A percentile compares a stretch with the other conserved stretches of the same genome.
These are phyloP conservation scores for Gobio gobio DNA, from an alignment of 2,113 vertebrate species.

Conservation along the genomic window DNA sequence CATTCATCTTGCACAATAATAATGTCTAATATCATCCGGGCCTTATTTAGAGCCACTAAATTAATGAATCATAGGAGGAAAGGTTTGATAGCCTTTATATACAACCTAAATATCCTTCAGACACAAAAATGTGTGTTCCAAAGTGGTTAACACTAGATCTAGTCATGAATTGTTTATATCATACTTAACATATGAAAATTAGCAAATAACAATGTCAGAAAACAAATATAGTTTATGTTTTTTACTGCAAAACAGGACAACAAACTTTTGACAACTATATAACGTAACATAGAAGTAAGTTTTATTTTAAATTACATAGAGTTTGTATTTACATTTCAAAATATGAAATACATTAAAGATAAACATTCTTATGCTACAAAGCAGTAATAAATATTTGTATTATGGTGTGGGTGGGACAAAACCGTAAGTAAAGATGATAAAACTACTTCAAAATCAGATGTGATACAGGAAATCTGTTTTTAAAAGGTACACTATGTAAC, in stretches of 20 bases:
- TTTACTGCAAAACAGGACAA: constrained; percentile 5
- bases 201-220: not conserved
- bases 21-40: not conserved
- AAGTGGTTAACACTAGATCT: not conserved
- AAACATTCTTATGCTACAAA: constrained; percentile 44
- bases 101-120: not conserved
- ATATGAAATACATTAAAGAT: constrained; percentile 49
- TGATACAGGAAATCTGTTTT: constrained; percentile 4
- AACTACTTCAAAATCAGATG: constrained; percentile 27
- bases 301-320: constrained; percentile 66
- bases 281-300: constrained; percentile 49
- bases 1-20: not conserved
- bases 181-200: not conserved
- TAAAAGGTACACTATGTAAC: not conserved
- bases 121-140: not conserved
- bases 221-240: too few species aligned
- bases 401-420: not conserved
- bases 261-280: not conserved
- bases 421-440: constrained; percentile 2
- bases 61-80: not conserved
- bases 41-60: not conserved
- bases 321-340: constrained; percentile 60
- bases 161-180: not conserved
- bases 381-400: constrained; percentile 64
- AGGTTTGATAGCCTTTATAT: not conserved